These are phyloP conservation scores for Prionace glauca DNA, from an alignment of 2,797 vertebrate species.

Conservation along the genomic window DNA sequence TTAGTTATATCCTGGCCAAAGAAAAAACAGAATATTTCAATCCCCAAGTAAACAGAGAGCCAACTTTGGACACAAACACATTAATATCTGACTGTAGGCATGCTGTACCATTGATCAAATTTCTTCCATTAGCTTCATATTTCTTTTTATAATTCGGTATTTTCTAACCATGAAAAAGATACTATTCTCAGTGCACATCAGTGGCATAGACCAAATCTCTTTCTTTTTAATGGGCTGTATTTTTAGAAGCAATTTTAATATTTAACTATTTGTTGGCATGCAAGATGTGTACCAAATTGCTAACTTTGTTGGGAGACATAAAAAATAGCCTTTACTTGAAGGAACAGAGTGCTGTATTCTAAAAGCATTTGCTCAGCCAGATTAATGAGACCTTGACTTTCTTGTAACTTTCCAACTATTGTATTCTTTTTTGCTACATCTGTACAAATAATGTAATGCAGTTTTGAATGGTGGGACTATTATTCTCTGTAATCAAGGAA, in stretches of 20 bases:
- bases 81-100: neutral
- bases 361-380: neutral
- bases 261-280: neutral
- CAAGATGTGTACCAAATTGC: neutral
- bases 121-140: neutral
- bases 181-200: neutral
- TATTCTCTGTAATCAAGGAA: conserved; percentile 4
- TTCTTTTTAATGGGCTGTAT: neutral
- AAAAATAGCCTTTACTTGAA: neutral
- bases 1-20: neutral
- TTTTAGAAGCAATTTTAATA: neutral
- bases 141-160: neutral
- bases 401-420: neutral
- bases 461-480: conserved; percentile 13
- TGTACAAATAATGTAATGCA: neutral
- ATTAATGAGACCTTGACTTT: conserved; percentile 11
- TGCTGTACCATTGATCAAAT: neutral
- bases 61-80: neutral
- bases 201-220: neutral
- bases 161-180: neutral
- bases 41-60: neutral
- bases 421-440: conserved; percentile 1
- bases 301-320: neutral
- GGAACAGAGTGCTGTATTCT: neutral
- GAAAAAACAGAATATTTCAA: neutral